These are phyloP conservation scores for Dendrocincla tyrannina DNA, from an alignment of 2,797 vertebrate genomes.

Conservation along the genomic window DNA sequence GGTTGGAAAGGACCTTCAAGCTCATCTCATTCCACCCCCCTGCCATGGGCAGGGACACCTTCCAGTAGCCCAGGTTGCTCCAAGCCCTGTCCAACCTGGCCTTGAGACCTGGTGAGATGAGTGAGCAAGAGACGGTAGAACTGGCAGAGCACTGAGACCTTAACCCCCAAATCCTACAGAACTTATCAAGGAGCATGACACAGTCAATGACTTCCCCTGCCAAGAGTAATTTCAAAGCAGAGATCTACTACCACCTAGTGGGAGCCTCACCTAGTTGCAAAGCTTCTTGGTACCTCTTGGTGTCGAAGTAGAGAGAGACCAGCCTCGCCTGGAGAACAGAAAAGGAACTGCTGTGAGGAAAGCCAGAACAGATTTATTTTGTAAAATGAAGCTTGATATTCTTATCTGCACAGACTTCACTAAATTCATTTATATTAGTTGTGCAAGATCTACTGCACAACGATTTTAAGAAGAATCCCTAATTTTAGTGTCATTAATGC, in stretches of 20 bases:
- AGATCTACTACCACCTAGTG: constrained; percentile 45
- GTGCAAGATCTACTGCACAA: not conserved
- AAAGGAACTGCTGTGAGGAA: constrained; percentile 56
- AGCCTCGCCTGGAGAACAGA: constrained; percentile 87
- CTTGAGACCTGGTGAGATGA: not conserved
- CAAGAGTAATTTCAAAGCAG: not conserved
- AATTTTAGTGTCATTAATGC: not conserved
- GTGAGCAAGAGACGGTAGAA: not conserved
- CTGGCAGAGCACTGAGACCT: not conserved
- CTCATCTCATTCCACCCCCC: not conserved
- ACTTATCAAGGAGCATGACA: not conserved
- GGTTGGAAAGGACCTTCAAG: not conserved
- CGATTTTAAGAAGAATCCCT: fast-evolving
- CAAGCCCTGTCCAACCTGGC: not conserved
- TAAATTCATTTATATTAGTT: not conserved
- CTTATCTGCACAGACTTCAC: not conserved
- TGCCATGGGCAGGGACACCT: not conserved
- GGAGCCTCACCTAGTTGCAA: constrained; percentile 89
- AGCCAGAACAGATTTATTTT: not conserved
- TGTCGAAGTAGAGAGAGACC: constrained; percentile 97
- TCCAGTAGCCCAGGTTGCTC: not conserved
- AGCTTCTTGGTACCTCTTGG: constrained; percentile 96
- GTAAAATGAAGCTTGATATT: not conserved
- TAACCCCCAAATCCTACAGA: not conserved
- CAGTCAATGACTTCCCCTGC: fast-evolving